Conservation (phyloP, 1,140 invertebrate species). For the Centruroides sculpturatus region DNA sequence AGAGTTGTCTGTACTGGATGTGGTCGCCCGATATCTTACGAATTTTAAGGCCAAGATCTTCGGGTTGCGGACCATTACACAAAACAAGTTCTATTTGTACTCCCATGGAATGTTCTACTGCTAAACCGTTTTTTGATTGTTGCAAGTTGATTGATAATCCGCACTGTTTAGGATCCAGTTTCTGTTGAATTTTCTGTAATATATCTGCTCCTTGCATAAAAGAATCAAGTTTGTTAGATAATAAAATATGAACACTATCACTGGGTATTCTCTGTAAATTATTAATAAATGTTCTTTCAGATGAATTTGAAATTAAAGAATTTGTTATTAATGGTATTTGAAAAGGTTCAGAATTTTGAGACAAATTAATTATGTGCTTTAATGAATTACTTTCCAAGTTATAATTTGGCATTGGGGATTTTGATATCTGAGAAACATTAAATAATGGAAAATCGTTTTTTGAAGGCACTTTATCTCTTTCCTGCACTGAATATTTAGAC, state of each 20-base stretch:
- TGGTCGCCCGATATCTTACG: slow-evolving; percentile 80
- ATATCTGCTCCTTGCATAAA: slow-evolving; percentile 55
- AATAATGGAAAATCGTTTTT: too few relatives aligned
- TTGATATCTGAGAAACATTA: too few relatives aligned
- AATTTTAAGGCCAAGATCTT: slow-evolving; percentile 66
- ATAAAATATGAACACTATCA: slow-evolving; percentile 44
- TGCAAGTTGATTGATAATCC: slow-evolving; percentile 41
- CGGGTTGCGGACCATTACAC: slow-evolving; percentile 37
- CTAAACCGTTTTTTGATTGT: slow-evolving; percentile 29
- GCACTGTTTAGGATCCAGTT: slow-evolving; percentile 48
- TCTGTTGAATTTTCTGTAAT: slow-evolving; percentile 61
- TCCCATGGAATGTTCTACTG: slow-evolving; percentile 62
- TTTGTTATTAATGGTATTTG: too few relatives aligned
- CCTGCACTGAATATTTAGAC: too few relatives aligned
- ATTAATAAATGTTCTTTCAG: too few relatives aligned
- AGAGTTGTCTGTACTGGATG: slow-evolving; percentile 73
- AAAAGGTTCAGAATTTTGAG: too few relatives aligned
- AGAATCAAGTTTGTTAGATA: slow-evolving; percentile 34
- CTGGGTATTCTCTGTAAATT: slow-evolving; percentile 30
- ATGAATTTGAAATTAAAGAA: too few relatives aligned
- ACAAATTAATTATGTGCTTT: too few relatives aligned
- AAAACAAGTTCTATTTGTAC: slow-evolving; percentile 76
- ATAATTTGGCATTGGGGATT: too few relatives aligned
- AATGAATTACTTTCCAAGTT: too few relatives aligned
- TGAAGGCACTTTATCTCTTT: too few relatives aligned